Percentiles rank a stretch among this genome's conserved stretches.
Evolutionary conservation across 2,888 invertebrate genomes (phyloP).

Genomic region (Priocnemis perturbator): DNA sequence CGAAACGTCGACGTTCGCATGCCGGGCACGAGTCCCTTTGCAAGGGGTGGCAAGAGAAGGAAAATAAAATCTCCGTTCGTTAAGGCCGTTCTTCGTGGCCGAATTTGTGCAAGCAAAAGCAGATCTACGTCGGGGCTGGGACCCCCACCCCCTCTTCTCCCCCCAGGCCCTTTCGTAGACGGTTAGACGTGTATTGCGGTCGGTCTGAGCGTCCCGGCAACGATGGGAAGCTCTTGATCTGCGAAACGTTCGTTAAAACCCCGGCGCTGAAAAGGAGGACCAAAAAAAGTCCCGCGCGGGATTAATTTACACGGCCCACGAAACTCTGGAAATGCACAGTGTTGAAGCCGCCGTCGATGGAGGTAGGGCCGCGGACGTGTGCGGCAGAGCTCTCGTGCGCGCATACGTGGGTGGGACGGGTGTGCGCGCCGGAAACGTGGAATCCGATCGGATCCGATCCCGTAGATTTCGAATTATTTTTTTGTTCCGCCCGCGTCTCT

Average conservation of each 20-base stretch:
- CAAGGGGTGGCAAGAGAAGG: no score
- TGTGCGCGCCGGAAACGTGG: slow-evolving; percentile 19
- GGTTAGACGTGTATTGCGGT: not conserved
- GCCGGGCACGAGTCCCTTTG: no score
- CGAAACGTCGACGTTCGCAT: no score
- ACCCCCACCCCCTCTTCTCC: no score
- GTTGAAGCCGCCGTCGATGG: slow-evolving; percentile 15
- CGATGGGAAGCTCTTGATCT: slow-evolving; percentile 7
- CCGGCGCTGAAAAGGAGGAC: slow-evolving; percentile 9
- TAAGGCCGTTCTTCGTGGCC: no score
- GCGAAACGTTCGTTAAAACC: slow-evolving; percentile 8
- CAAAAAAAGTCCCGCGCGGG: slow-evolving; percentile 20
- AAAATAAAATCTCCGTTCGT: no score
- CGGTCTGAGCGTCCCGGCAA: slow-evolving; percentile 1
- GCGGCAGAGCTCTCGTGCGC: not conserved
- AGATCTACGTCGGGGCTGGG: not conserved
- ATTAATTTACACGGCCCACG: slow-evolving; percentile 43
- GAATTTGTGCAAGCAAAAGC: no score
- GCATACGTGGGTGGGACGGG: not conserved
- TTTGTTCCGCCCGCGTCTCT: slow-evolving; percentile 10
- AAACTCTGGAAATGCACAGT: slow-evolving; percentile 28
- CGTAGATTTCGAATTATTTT: slow-evolving; percentile 34
- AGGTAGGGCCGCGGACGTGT: slow-evolving; percentile 13
- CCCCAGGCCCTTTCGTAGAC: not conserved
- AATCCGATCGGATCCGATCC: slow-evolving; percentile 46